Conservation (phyloP, 1,140 invertebrate species). For the Diabrotica undecimpunctata region DNA sequence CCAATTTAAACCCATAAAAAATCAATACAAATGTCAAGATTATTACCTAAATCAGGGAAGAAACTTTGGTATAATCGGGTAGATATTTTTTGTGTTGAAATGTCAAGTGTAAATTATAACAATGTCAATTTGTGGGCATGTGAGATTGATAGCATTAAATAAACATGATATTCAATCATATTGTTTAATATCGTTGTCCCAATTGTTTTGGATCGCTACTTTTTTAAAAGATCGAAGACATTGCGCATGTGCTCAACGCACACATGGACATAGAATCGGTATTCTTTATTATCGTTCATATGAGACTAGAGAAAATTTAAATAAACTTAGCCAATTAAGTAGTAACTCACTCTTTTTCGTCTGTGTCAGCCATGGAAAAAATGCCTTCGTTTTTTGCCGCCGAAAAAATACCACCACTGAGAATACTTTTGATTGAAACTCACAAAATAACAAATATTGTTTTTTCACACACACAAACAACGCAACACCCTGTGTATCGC, state of each 20-base stretch:
- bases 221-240: constrained; percentile 16
- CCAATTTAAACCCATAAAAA: too few species aligned
- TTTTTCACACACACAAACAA: constrained; percentile 23
- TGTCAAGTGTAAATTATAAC: too few species aligned
- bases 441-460: constrained; percentile 6
- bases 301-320: constrained; percentile 14
- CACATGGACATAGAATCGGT: constrained; percentile 22
- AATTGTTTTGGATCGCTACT: constrained; percentile 1
- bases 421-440: constrained; percentile 5
- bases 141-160: too few species aligned
- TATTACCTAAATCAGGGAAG: too few species aligned
- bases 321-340: constrained; percentile 9
- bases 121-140: too few species aligned
- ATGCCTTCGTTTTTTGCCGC: background rate
- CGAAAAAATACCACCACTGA: constrained; percentile 8
- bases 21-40: too few species aligned
- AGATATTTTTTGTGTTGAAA: too few species aligned
- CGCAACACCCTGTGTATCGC: constrained; percentile 36
- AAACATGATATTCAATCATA: too few species aligned
- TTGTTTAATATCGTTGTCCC: background rate
- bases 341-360: constrained; percentile 19
- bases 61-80: too few species aligned
- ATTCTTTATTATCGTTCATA: constrained; percentile 8
- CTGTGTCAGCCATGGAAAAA: constrained; percentile 13
- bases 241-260: constrained; percentile 17